Base-by-base conservation (phyloP, 2,888 invertebrate genomes). In the Syritta pipiens region DNA sequence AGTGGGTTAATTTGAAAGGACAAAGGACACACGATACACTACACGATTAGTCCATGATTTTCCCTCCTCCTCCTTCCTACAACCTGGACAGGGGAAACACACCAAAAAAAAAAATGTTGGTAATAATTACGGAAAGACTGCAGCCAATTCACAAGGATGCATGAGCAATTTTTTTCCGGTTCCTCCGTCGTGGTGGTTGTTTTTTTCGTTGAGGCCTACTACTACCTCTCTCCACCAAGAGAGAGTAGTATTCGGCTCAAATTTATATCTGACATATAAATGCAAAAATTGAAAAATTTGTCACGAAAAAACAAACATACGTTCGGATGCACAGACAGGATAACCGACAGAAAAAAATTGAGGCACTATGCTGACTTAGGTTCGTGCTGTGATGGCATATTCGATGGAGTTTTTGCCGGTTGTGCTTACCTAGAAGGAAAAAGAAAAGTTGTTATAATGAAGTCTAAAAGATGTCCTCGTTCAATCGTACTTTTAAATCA, bases 211-310 rank as follows among this genome's bases (percentile, higher is more conserved):
- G 4, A 14, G 32, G 9, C 14, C 57, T 17, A 17, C 40, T n/a
- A n/a, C 28, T 19, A 14, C 22, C 37, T 37, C 37, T 17, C 20
- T 12, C 20, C 9, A 14, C 40, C 22, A 42, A 55, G 42, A 55
- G 32, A 28, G 44, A 68, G 26, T 57, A 76, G 24, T 62, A 67
- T 79, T 79, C 67, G 46, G 37, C 79, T 74, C 46, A 79, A 79
- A 79, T 79, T 79, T 79, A 79, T 79, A 62, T 79, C 55, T 74
- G 79, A 74, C 67, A 79, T 62, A 74, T 63, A 75, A 81, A 75
- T 74, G 63, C 63, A 81, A 53, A 81, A 81, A 81, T 81, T 81
- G 81, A 81, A 81, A 81, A 81, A 81, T 74, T 63, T 75, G 81
- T 81, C 81, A 75, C 75, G 62, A 69, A 75, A 81, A 60, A 81